Percentiles rank a stretch among this genome's conserved stretches.
Conservation (phyloP, 37 sponge, comb jelly and placozoan genomes). For the Geodia barretti region DNA sequence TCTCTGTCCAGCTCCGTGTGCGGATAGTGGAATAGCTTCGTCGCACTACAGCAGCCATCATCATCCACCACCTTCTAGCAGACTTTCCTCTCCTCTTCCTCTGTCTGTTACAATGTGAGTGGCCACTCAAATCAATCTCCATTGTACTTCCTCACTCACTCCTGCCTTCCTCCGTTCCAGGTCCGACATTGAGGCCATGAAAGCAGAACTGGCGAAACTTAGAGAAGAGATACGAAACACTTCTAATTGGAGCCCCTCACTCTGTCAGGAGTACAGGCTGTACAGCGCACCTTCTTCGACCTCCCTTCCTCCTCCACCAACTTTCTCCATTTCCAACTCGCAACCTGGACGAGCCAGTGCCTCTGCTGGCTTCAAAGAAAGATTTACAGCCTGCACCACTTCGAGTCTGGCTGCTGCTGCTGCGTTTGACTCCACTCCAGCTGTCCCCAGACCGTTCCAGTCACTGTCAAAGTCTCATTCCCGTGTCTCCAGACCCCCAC, state of each 20-base stretch:
- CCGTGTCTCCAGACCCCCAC: background rate
- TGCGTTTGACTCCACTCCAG: background rate
- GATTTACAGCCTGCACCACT: too few species aligned
- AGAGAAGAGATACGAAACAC: background rate
- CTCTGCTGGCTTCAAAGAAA: too few species aligned
- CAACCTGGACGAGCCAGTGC: too few species aligned
- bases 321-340: too few species aligned
- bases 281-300: too few species aligned
- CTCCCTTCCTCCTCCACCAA: slow-evolving; percentile 10
- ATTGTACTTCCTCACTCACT: background rate
- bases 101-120: background rate
- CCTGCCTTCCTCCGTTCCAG: background rate
- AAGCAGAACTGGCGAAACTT: background rate
- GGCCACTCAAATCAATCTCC: background rate
- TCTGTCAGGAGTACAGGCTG: background rate
- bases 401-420: too few species aligned
- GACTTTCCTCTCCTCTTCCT: too few species aligned
- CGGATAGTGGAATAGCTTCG: background rate
- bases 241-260: background rate
- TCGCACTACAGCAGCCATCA: background rate
- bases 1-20: background rate
- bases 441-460: background rate
- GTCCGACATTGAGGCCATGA: background rate
- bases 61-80: background rate
- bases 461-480: too few species aligned